Evolutionary conservation across 1,140 invertebrate genomes (phyloP).

Genomic region (Orchestia grillus): DNA sequence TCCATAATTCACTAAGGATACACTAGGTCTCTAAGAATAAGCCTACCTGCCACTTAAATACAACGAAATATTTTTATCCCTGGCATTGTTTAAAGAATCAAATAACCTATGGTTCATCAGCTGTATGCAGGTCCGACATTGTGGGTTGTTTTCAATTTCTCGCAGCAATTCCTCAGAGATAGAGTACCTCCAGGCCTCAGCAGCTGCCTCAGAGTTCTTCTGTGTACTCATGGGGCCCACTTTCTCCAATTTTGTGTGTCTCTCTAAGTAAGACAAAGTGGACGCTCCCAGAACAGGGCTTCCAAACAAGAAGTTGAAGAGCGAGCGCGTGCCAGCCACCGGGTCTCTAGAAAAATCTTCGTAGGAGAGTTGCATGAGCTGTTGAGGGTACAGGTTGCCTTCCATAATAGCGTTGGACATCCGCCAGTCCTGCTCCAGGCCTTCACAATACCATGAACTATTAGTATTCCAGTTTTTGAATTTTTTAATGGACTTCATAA

Average conservation of each 20-base stretch:
- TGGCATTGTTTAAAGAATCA: not conserved
- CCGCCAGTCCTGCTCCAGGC: not conserved
- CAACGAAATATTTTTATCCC: constrained; percentile 1
- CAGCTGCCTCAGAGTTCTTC: not conserved
- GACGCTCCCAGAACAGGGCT: not conserved
- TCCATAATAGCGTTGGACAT: not conserved
- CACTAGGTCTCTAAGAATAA: not conserved
- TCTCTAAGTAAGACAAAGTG: not conserved
- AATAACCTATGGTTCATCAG: constrained; percentile 17
- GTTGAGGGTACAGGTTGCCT: not conserved
- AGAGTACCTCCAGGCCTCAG: not conserved
- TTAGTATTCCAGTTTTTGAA: constrained; percentile 14
- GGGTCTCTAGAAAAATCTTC: not conserved
- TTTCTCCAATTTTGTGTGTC: not conserved
- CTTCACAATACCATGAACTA: not conserved
- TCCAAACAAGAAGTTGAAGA: not conserved
- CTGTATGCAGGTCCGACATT: not conserved
- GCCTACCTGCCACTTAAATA: not conserved
- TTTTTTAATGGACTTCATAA: constrained; percentile 23
- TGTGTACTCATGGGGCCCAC: not conserved
- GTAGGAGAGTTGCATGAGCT: not conserved
- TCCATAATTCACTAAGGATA: not conserved
- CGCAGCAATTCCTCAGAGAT: not conserved
- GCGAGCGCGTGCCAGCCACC: not conserved
- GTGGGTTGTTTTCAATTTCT: not conserved